A percentile compares a stretch with the other conserved stretches of the same genome.
Conservation (phyloP, 1,140 invertebrate genomes). For the Drosophila sp. region DNA sequence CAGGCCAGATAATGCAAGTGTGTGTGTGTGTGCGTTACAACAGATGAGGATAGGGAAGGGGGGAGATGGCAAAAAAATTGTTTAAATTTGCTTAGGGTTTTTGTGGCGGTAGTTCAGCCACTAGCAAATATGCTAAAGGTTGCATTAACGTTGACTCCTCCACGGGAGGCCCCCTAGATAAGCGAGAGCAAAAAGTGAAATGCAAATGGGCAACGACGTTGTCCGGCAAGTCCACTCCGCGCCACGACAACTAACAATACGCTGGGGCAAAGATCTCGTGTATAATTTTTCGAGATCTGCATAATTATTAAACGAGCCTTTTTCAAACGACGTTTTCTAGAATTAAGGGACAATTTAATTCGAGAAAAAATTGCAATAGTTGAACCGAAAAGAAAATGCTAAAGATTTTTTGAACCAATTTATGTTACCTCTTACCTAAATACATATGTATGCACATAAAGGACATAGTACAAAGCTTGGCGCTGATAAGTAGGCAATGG, state of each 20-base stretch:
- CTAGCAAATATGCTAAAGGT: constrained; percentile 57
- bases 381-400: no score
- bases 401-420: no score
- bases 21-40: constrained; percentile 40
- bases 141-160: constrained; percentile 35
- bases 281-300: not conserved
- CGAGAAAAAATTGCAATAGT: no score
- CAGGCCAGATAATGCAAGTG: constrained; percentile 47
- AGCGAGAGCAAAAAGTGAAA: constrained; percentile 10
- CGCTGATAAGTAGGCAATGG: no score
- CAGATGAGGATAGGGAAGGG: constrained; percentile 13
- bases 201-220: constrained; percentile 5
- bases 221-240: not conserved
- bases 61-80: constrained; percentile 29
- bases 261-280: not conserved
- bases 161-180: not conserved
- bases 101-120: constrained; percentile 39
- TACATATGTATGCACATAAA: no score
- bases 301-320: not conserved
- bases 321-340: not conserved
- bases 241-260: not conserved
- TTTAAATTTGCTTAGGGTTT: constrained; percentile 57
- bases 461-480: no score
- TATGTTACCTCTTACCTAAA: no score
- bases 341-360: not conserved